phyloP scores from a whole-genome alignment of 1,140 invertebrate species.

The Aphis gossypii region DNA sequence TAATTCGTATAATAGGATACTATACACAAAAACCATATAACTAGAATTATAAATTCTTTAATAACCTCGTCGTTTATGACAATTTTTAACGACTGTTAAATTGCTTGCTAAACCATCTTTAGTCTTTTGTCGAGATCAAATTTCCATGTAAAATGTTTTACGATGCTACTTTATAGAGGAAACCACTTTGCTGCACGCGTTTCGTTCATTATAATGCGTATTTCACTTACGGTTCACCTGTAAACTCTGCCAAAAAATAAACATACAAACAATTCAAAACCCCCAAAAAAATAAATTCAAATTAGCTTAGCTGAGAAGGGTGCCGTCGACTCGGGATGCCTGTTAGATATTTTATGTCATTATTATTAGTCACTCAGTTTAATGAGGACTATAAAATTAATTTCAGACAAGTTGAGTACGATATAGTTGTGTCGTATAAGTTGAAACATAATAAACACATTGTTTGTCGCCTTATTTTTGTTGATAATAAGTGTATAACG shows the following conservation, averaged over 20 bases:
- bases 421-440: neutral
- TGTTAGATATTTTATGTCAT: neutral
- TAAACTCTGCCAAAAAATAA: neutral
- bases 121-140: neutral
- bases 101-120: neutral
- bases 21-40: neutral
- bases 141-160: neutral
- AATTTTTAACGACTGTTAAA: neutral
- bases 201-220: neutral
- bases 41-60: neutral
- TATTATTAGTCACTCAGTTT: neutral
- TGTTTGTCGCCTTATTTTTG: neutral
- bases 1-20: neutral
- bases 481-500: neutral
- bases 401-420: neutral
- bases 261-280: neutral
- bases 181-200: neutral
- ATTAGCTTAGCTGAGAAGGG: rapidly evolving
- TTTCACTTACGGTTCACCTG: neutral
- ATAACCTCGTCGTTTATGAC: neutral
- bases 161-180: neutral
- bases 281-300: neutral
- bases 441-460: neutral
- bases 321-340: neutral
- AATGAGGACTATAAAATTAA: neutral